Percentiles rank a stretch among this genome's conserved stretches.
phyloP scores from a whole-genome alignment of 1,140 invertebrate genomes.

The Cepaea nemoralis region DNA sequence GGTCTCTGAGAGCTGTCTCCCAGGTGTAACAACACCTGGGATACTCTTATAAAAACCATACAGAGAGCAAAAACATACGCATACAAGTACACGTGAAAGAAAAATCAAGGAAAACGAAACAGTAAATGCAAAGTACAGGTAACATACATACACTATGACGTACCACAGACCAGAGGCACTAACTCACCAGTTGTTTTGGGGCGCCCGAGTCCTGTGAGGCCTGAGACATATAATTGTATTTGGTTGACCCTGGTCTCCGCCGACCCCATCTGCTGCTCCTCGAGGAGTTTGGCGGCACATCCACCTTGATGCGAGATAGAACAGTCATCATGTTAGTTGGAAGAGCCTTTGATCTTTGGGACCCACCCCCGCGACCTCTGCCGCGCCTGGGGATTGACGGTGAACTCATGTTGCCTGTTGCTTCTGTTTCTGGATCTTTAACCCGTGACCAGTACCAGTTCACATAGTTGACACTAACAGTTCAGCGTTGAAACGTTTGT shows the following conservation, averaged over 20 bases:
- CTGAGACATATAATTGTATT: constrained; percentile 49
- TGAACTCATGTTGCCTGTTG: constrained; percentile 14
- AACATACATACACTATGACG: too few species aligned
- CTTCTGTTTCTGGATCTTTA: not conserved
- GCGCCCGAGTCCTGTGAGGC: constrained; percentile 42
- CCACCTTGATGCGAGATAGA: constrained; percentile 55
- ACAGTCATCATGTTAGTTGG: constrained; percentile 51
- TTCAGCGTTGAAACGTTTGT: not conserved
- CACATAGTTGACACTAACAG: not conserved
- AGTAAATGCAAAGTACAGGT: too few species aligned
- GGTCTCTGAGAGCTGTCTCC: too few species aligned
- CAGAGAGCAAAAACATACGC: too few species aligned
- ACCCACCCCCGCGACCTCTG: not conserved
- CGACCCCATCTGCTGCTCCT: constrained; percentile 27
- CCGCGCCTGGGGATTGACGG: not conserved
- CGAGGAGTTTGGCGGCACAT: constrained; percentile 41
- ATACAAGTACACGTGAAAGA: too few species aligned
- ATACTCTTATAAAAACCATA: too few species aligned
- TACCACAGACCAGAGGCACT: not conserved
- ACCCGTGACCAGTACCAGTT: not conserved
- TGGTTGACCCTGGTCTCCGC: constrained; percentile 37
- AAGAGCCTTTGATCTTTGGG: constrained; percentile 4
- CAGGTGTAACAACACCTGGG: too few species aligned
- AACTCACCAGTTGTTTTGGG: constrained; percentile 37
- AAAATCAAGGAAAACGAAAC: too few species aligned